A percentile compares a stretch with the other conserved stretches of the same genome.
Evolutionary conservation across 2,888 invertebrate genomes (phyloP).

Genomic region (Hedya salicella): DNA sequence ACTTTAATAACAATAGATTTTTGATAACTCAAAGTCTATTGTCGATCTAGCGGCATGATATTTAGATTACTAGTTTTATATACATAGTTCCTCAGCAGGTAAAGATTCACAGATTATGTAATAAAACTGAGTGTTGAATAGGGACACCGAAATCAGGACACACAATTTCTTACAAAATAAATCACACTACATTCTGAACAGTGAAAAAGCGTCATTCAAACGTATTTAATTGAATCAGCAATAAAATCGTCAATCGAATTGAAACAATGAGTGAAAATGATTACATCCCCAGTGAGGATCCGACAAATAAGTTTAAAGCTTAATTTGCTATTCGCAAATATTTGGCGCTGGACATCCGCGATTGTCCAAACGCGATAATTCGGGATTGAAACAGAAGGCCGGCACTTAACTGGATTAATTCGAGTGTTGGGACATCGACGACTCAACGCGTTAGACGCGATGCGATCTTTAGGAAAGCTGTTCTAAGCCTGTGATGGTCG

Average conservation of each 20-base stretch:
- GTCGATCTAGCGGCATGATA: too few relatives aligned
- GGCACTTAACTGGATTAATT: conserved; percentile 35
- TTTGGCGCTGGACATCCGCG: conserved; percentile 46
- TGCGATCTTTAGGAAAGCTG: too few relatives aligned
- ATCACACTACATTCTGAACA: not conserved
- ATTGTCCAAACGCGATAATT: conserved; percentile 36
- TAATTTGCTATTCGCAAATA: conserved; percentile 58
- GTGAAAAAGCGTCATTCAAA: conserved; percentile 7
- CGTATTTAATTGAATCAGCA: conserved; percentile 37
- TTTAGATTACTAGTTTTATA: too few relatives aligned
- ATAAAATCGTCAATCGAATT: conserved; percentile 54
- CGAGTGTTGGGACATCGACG: conserved; percentile 48
- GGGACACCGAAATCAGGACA: too few relatives aligned
- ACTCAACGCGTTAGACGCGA: too few relatives aligned
- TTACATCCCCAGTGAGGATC: conserved; percentile 54
- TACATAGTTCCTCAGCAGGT: too few relatives aligned
- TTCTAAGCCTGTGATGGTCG: too few relatives aligned
- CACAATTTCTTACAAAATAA: not conserved
- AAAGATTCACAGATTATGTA: too few relatives aligned
- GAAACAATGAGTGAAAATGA: conserved; percentile 59
- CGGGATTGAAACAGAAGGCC: conserved; percentile 29
- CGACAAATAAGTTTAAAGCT: conserved; percentile 57
- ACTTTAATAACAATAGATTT: too few relatives aligned
- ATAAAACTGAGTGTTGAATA: too few relatives aligned
- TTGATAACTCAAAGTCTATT: too few relatives aligned